A percentile compares a stretch with the other conserved stretches of the same genome.
Evolutionary conservation across 2,888 invertebrate species (phyloP).

Genomic region (Galerucella pusilla): DNA sequence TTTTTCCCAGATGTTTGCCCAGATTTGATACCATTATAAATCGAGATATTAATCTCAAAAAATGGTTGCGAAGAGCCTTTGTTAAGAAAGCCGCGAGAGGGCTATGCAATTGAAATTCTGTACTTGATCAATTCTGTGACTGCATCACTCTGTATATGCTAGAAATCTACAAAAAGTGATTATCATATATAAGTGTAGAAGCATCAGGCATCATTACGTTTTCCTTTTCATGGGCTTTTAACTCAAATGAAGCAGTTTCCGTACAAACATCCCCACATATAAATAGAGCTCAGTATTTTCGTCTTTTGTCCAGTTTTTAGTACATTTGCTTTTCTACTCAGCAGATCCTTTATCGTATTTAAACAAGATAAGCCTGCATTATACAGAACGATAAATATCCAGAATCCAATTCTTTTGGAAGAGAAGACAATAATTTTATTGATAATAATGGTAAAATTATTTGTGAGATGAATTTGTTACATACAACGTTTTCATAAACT

Average conservation of each 20-base stretch:
- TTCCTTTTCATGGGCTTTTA: conserved; percentile 35
- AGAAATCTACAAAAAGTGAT: conserved; percentile 15
- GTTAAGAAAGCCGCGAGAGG: too few relatives aligned
- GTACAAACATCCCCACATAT: conserved; percentile 34
- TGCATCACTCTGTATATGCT: neutral
- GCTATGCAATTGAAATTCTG: too few relatives aligned
- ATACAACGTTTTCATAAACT: too few relatives aligned
- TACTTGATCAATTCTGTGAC: neutral
- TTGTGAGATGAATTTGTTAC: too few relatives aligned
- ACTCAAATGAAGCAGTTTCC: conserved; percentile 36
- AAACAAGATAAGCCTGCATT: conserved; percentile 24
- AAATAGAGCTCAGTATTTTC: conserved; percentile 34
- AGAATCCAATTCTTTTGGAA: neutral
- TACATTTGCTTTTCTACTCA: conserved; percentile 39
- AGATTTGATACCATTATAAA: too few relatives aligned
- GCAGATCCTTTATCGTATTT: conserved; percentile 36
- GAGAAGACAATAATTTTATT: too few relatives aligned
- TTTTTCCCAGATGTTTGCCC: too few relatives aligned
- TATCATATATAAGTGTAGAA: conserved; percentile 27
- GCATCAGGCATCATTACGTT: conserved; percentile 24
- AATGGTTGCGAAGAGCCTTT: too few relatives aligned
- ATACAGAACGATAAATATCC: conserved; percentile 27
- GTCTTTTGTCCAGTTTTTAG: conserved; percentile 42
- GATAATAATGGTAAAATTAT: too few relatives aligned
- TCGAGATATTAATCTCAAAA: too few relatives aligned